A percentile compares a stretch with the other conserved stretches of the same genome.
phyloP scores from a whole-genome alignment of 2,797 vertebrate genomes.

The Gymnothorax reevesii region DNA sequence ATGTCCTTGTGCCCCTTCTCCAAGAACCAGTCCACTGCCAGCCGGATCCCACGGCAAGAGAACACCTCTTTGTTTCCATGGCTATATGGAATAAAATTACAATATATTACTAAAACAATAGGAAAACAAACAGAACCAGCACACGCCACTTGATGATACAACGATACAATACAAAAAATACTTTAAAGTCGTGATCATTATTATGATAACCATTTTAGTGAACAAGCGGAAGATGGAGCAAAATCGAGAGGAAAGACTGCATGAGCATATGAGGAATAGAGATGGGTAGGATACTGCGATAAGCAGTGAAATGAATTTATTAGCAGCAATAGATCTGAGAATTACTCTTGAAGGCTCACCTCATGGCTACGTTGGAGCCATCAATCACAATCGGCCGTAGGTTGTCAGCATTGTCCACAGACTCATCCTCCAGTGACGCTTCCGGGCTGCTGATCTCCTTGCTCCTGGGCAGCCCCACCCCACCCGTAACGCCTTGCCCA shows the following conservation, averaged over 20 bases:
- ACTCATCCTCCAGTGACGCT: constrained; percentile 72
- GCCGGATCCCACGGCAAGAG: constrained; percentile 92
- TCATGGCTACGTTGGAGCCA: constrained; percentile 98
- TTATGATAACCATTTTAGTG: background rate
- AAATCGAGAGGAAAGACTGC: background rate
- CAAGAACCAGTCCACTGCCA: constrained; percentile 93
- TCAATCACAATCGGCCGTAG: constrained; percentile 91
- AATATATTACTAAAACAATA: background rate
- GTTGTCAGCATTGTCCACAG: constrained; percentile 75
- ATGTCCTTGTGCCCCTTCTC: constrained; percentile 89
- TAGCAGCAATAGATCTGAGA: background rate
- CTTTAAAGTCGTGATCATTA: background rate
- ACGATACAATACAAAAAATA: background rate
- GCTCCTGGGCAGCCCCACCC: constrained; percentile 62
- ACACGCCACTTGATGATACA: background rate
- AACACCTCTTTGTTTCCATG: constrained; percentile 98
- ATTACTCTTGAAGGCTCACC: constrained; percentile 74
- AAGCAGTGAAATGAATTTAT: background rate
- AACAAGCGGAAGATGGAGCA: background rate
- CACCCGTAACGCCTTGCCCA: constrained; percentile 36
- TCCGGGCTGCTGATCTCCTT: constrained; percentile 67
- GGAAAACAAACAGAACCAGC: background rate
- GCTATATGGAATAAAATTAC: constrained; percentile 59
- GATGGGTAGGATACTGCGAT: background rate
- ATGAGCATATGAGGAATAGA: background rate